Evolutionary conservation across 2,113 vertebrate species (phyloP).

Genomic region (Pipa parva): DNA sequence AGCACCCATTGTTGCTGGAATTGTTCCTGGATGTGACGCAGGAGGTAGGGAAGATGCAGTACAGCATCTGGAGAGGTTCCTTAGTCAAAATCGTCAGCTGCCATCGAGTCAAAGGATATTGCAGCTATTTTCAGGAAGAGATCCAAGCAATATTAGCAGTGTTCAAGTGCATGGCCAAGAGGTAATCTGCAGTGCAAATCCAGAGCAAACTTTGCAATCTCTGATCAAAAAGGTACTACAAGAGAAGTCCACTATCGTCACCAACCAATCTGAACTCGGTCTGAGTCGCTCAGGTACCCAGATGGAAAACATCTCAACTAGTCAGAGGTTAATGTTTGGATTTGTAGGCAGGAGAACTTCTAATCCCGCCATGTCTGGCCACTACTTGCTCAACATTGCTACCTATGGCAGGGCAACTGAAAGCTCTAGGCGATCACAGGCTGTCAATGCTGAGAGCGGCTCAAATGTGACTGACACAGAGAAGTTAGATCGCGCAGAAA

Average conservation of each 20-base stretch:
- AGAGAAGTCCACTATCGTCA: constrained; percentile 54
- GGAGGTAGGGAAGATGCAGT: constrained; percentile 33
- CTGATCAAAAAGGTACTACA: constrained; percentile 72
- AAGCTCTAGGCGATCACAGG: constrained; percentile 67
- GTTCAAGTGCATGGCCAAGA: constrained; percentile 61
- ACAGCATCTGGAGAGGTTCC: constrained; percentile 52
- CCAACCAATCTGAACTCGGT: constrained; percentile 62
- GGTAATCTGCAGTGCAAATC: constrained; percentile 70
- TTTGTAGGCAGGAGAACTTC: constrained; percentile 77
- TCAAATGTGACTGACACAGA: constrained; percentile 52
- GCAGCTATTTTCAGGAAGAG: constrained; percentile 55
- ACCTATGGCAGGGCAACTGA: constrained; percentile 90
- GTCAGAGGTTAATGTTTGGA: constrained; percentile 72
- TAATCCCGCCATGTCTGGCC: constrained; percentile 91
- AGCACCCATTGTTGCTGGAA: neutral
- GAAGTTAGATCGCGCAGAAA: constrained; percentile 39
- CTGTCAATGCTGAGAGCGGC: constrained; percentile 49
- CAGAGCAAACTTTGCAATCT: constrained; percentile 82
- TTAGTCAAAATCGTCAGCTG: constrained; percentile 57
- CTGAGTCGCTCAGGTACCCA: constrained; percentile 58
- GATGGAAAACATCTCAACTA: constrained; percentile 57
- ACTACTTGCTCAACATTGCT: constrained; percentile 94
- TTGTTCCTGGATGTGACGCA: neutral
- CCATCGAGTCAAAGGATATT: constrained; percentile 55
- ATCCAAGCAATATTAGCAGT: constrained; percentile 41